Evolutionary conservation across 2,888 invertebrate genomes (phyloP), one percentile per base, ranked within the genome.

Genomic region (Apodemia mormo): DNA sequence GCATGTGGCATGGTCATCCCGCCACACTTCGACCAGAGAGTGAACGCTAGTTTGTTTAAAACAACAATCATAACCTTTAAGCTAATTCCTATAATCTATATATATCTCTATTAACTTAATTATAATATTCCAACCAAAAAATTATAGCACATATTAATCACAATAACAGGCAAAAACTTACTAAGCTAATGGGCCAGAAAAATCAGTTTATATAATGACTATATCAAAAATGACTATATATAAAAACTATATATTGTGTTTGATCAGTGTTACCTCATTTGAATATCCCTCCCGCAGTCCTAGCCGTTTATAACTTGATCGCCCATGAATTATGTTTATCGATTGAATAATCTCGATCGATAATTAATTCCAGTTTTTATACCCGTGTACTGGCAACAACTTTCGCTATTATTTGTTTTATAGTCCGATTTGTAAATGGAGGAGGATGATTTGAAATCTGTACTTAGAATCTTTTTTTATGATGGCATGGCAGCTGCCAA

Each of bases 231-330:
- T 30, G 58, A 12, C 45, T 45, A 45, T 45, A 45, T 40, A 7
- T 6, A 40, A 40, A 40, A 40, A 40, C 40, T 40, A 40, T 40
- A 40, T 56, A 56, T 52, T 52, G 29, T 58, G 29, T 58, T 58
- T 58, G 58, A 58, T 30, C 58, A 58, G 58, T 61, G 61, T 61
- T 61, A 61, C 61, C 61, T 61, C 30, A 61, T 61, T 61, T 61
- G 33, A 61, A 61, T 61, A 61, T 33, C 33, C 61, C 12, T 61
- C 61, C 33, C 61, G 33, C 61, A 14, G 14, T 61, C 33, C 61
- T 61, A 61, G 61, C 22, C 61, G 58, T 30, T 61, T 33, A 61
- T 33, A 61, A 14, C 61, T 61, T 33, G 61, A 61, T 61, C 33
- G 30, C 6, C 61, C 61, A 33, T 33, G 61, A 61, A 61, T 61